Conservation (phyloP, 2,113 vertebrate species). For the Hemiprocne comata region DNA sequence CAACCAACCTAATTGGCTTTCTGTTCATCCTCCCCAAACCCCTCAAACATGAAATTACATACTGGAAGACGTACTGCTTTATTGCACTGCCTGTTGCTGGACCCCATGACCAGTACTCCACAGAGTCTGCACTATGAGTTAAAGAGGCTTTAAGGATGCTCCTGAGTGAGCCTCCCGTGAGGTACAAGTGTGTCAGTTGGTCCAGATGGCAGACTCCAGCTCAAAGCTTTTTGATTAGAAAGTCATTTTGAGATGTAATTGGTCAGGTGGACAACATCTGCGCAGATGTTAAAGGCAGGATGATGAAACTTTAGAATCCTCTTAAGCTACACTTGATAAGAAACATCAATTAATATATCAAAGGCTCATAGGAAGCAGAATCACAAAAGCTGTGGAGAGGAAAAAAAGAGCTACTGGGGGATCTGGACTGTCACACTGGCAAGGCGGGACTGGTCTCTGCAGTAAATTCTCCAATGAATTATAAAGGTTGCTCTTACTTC, state of each 20-base stretch:
- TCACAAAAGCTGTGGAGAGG: background rate
- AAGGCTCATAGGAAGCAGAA: background rate
- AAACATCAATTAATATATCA: background rate
- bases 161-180: background rate
- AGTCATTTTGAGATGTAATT: background rate
- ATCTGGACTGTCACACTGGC: background rate
- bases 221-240: background rate
- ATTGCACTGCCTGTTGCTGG: background rate
- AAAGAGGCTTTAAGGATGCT: background rate
- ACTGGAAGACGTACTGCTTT: background rate
- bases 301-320: background rate
- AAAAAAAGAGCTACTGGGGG: background rate
- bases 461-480: background rate
- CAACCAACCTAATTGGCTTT: background rate
- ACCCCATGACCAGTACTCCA: accelerated
- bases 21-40: background rate
- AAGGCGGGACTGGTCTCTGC: background rate
- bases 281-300: background rate
- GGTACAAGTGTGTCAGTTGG: background rate
- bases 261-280: background rate
- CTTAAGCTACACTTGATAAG: background rate
- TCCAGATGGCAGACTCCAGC: background rate
- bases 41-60: background rate
- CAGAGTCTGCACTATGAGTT: background rate
- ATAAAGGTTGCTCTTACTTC: background rate